These are phyloP conservation scores for Drosophila paulistorum DNA, from an alignment of 1,140 invertebrate species.

Conservation along the genomic window DNA sequence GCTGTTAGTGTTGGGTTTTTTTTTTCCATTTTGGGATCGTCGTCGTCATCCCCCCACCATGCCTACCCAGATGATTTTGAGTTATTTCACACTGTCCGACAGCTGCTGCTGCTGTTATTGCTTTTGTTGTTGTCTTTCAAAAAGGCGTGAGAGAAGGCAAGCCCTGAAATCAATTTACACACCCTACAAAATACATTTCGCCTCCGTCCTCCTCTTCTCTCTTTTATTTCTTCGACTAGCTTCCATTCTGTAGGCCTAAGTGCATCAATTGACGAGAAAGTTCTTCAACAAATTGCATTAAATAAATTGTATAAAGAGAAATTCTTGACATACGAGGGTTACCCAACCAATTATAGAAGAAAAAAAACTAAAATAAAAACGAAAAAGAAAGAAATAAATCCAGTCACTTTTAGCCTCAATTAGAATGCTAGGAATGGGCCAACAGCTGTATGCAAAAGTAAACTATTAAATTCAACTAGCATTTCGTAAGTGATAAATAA, in stretches of 20 bases:
- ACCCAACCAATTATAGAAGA: neutral
- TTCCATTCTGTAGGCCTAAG: conserved; percentile 54
- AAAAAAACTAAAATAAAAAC: no score
- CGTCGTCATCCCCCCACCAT: conserved; percentile 5
- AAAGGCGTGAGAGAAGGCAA: conserved; percentile 36
- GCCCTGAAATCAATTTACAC: conserved; percentile 71
- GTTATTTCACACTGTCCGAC: conserved; percentile 40
- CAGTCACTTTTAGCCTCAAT: conserved; percentile 15
- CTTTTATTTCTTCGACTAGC: conserved; percentile 6
- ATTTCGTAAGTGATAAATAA: no score
- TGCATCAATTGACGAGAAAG: conserved; percentile 64
- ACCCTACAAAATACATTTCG: conserved; percentile 37
- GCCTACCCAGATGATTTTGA: conserved; percentile 20
- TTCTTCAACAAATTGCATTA: conserved; percentile 59
- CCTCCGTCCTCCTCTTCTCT: neutral
- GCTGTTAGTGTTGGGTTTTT: conserved; percentile 3
- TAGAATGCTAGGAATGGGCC: conserved; percentile 1
- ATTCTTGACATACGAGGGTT: conserved; percentile 5
- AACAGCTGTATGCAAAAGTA: no score
- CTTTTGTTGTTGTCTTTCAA: conserved; percentile 42
- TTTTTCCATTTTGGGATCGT: conserved; percentile 10
- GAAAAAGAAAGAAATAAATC: neutral
- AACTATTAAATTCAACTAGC: no score
- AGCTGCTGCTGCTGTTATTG: conserved; percentile 26
- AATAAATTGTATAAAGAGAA: conserved; percentile 45